Conservation (phyloP, 2,113 vertebrate genomes). For the Ameiurus melas region DNA sequence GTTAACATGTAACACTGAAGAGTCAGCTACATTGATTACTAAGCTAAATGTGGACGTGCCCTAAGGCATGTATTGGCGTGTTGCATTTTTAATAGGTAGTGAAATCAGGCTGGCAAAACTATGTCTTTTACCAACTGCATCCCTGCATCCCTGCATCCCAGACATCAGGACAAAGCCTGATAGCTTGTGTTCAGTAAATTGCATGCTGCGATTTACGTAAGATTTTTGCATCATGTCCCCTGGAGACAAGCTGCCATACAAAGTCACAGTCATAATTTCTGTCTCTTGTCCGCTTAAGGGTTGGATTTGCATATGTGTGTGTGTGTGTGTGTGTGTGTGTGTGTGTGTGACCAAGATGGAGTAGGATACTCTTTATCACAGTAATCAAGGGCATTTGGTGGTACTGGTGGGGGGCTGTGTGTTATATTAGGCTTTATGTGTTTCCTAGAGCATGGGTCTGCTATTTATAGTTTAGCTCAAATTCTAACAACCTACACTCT, state of each 20-base stretch:
- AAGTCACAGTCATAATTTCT: conserved; percentile 46
- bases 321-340: conserved; percentile 23
- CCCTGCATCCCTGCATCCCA: background rate
- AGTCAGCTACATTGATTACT: conserved; percentile 45
- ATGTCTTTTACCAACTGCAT: conserved; percentile 17
- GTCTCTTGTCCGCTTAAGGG: conserved; percentile 15
- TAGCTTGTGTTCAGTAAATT: conserved; percentile 36
- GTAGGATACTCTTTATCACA: conserved; percentile 42
- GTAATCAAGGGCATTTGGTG: conserved; percentile 48
- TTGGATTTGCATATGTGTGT: background rate
- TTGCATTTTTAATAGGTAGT: conserved; percentile 50
- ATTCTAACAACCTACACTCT: conserved; percentile 54
- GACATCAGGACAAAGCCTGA: conserved; percentile 25
- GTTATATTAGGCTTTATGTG: conserved; percentile 53
- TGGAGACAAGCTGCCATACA: conserved; percentile 46
- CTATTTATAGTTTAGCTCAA: conserved; percentile 62
- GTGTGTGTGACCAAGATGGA: background rate
- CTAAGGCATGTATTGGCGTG: conserved; percentile 34
- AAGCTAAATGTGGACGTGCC: conserved; percentile 46
- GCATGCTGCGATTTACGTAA: conserved; percentile 39
- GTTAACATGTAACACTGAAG: conserved; percentile 37
- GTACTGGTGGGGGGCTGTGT: conserved; percentile 29
- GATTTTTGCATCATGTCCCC: conserved; percentile 27
- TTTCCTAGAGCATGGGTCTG: conserved; percentile 49
- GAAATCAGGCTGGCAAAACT: conserved; percentile 25